phyloP scores from a whole-genome alignment of 1,140 invertebrate species.

The Tetraneura akinire region DNA sequence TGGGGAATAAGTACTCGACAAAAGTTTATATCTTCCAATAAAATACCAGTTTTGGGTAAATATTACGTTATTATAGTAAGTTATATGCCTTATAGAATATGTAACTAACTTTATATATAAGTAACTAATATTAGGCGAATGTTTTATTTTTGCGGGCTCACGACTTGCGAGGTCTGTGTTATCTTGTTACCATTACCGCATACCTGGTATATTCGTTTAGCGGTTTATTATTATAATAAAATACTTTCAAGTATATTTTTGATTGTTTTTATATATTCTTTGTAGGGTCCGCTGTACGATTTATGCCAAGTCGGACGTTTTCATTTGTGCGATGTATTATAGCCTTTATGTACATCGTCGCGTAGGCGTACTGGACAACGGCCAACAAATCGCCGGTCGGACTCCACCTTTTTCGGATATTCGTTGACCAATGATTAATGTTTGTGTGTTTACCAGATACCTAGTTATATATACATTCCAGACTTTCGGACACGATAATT shows the following conservation, averaged over 20 bases:
- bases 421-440: conserved; percentile 28
- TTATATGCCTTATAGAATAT: too few species aligned
- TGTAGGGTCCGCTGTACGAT: neutral
- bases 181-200: too few species aligned
- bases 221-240: neutral
- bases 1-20: too few species aligned
- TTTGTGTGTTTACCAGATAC: neutral
- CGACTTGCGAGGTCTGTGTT: too few species aligned
- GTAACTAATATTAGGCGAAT: too few species aligned
- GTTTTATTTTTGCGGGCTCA: too few species aligned
- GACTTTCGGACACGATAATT: neutral
- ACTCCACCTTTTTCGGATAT: conserved; percentile 43
- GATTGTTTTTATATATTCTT: neutral
- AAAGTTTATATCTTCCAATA: too few species aligned
- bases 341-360: neutral
- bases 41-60: too few species aligned
- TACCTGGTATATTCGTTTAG: neutral
- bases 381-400: conserved; percentile 26
- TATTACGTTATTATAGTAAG: too few species aligned
- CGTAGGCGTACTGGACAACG: neutral
- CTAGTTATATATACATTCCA: too few species aligned
- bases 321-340: neutral
- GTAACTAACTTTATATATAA: too few species aligned
- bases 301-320: conserved; percentile 26
- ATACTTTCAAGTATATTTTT: neutral